Base-by-base conservation (phyloP, 2,113 vertebrate species). In the Etheostoma spectabile region DNA sequence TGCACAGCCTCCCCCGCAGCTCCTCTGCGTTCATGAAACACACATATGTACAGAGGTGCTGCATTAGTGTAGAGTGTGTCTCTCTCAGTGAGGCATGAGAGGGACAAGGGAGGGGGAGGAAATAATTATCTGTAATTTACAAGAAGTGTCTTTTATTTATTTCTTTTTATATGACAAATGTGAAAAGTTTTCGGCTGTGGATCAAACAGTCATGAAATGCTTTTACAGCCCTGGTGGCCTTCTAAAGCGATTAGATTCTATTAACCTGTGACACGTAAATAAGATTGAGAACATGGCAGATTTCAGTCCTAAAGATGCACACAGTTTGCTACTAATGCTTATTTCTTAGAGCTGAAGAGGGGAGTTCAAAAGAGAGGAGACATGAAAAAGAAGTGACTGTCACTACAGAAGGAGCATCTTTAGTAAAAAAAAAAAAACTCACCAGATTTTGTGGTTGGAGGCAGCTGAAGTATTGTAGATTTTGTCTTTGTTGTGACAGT, bases 161-260 rank as follows among this genome's bases (percentile, higher is more conserved):
- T 81, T 83, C 22, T 19, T 89, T 93, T 91, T 84, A 91, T 91
- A 51, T 82, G 89, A 91, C 80, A 45, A 90, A 91, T 78, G 69
- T 79, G 82, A 87, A 84, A 89, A 82, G 83, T 91, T 90, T 80
- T 79, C 75, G 63, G 83, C 85, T 55, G 61, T 70, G 74, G 86
- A 59, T 86, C 74, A 88, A 74, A 80, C 63, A 60, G 55, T 83
- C 48, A 59, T 91, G 81, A 88, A 92, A 87, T 65, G 60, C 27
- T 69, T 92, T 90, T 86, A 89, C 11, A 3, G 81, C 85, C 76
- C 63, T 21, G 67, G 52, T 66, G 82, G 85, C 77, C 83, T 88
- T 81, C 82, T 84, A 21, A 81, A 91, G 80, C 51, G 66, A 92
- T 91, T 89, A 82, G 67, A 89, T 84, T 90, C 78, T 61, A 83